Percentiles rank a stretch among this genome's conserved stretches.
These are phyloP conservation scores for Catharus bicknelli DNA, from an alignment of 2,113 vertebrate genomes.

Conservation along the genomic window DNA sequence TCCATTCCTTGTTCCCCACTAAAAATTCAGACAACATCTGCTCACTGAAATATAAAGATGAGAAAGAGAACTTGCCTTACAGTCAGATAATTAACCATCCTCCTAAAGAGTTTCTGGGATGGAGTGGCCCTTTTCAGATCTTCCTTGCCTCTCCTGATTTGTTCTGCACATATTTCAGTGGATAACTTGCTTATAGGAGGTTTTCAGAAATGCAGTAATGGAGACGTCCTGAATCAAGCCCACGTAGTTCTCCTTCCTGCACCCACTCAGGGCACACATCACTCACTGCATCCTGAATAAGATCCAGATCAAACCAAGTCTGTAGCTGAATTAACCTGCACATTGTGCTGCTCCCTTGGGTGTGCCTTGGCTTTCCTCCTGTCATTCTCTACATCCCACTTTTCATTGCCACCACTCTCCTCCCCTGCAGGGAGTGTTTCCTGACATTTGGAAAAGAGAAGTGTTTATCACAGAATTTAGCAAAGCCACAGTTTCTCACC, in stretches of 20 bases:
- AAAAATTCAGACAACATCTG: not conserved
- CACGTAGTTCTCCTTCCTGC: rapidly evolving
- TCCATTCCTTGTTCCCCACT: not conserved
- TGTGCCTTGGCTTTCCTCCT: not conserved
- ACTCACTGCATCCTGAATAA: not conserved
- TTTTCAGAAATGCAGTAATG: not conserved
- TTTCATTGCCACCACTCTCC: not conserved
- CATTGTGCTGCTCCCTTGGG: not conserved
- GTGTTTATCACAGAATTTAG: not conserved
- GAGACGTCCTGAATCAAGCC: not conserved
- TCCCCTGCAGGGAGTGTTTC: not conserved
- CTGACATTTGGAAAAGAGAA: not conserved
- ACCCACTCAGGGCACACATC: not conserved
- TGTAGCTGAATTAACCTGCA: not conserved
- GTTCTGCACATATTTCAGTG: too few relatives aligned
- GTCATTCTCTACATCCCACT: not conserved
- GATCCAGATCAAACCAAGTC: rapidly evolving
- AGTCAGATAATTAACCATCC: not conserved
- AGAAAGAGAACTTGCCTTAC: not conserved
- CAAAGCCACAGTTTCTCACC: not conserved
- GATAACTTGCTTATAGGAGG: not conserved
- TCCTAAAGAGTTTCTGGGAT: not conserved
- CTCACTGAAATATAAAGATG: not conserved
- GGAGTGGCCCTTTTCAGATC: not conserved
- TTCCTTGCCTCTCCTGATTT: not conserved